Percentiles rank a stretch among this genome's conserved stretches.
phyloP scores from a whole-genome alignment of 2,113 vertebrate genomes.

The Apteryx mantelli region DNA sequence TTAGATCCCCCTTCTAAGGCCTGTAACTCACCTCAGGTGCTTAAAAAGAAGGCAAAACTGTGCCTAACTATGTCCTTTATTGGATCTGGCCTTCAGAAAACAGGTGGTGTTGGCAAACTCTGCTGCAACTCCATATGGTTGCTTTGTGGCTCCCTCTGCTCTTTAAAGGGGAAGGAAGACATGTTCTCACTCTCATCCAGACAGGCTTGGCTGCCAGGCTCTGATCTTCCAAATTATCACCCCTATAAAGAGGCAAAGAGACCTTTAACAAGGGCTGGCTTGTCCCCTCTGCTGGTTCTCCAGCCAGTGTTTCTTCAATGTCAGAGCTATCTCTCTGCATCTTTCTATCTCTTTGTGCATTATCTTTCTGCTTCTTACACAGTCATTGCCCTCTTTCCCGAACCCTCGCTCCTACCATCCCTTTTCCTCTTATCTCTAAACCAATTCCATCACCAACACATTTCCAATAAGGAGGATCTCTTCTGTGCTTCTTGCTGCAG shows the following conservation, averaged over 20 bases:
- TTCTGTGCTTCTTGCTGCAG: neutral
- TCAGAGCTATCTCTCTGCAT: neutral
- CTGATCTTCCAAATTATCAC: slow-evolving; percentile 46
- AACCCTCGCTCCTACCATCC: neutral
- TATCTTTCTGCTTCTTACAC: neutral
- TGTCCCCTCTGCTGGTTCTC: neutral
- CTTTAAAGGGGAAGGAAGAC: neutral
- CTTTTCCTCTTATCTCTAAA: neutral
- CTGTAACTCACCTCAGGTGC: neutral
- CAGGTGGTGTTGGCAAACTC: slow-evolving; percentile 52
- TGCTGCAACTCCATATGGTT: slow-evolving; percentile 11
- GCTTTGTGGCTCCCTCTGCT: slow-evolving; percentile 31
- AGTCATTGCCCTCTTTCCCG: neutral
- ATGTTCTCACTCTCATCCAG: neutral
- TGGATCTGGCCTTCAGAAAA: slow-evolving; percentile 24
- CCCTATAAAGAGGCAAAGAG: slow-evolving; percentile 46
- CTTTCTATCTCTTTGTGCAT: neutral
- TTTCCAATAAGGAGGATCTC: neutral
- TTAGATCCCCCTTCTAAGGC: neutral
- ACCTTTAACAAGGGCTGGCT: slow-evolving; percentile 30
- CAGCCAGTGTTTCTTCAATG: neutral
- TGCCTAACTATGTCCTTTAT: neutral
- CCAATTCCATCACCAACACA: neutral
- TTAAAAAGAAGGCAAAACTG: neutral
- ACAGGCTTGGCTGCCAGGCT: slow-evolving; percentile 17